These are phyloP conservation scores for Adelosebastes latens DNA, from an alignment of 2,797 vertebrate genomes.

Conservation along the genomic window DNA sequence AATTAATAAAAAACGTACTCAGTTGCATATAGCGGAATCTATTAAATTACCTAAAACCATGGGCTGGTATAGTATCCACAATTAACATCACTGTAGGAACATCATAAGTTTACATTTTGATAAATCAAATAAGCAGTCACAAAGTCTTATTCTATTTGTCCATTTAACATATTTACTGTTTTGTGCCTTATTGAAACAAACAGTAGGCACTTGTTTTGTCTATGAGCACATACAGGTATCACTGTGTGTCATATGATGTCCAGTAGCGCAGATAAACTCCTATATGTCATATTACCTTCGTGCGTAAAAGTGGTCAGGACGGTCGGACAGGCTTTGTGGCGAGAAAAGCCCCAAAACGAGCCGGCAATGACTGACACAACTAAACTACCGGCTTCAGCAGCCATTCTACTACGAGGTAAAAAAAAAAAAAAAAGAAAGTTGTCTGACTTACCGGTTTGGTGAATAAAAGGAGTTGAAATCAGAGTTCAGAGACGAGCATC, in stretches of 20 bases:
- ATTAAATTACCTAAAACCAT: no score
- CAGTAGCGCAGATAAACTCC: not conserved
- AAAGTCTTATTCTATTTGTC: not conserved
- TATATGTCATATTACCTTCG: constrained; percentile 6
- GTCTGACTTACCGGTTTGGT: constrained; percentile 78
- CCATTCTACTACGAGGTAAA: not conserved
- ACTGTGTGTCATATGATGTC: not conserved
- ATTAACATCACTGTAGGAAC: not conserved
- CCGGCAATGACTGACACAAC: constrained; percentile 16
- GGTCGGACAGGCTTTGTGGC: constrained; percentile 28
- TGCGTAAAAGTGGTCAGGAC: constrained; percentile 59
- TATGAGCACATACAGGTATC: rapidly evolving
- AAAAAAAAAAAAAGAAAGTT: constrained; percentile 47
- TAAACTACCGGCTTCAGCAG: constrained; percentile 47
- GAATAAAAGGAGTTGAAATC: constrained; percentile 57
- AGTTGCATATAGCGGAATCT: not conserved
- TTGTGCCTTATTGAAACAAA: not conserved
- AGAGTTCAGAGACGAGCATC: constrained; percentile 57
- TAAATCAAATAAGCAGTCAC: not conserved
- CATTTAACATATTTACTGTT: not conserved
- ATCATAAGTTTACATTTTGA: not conserved
- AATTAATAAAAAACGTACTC: not conserved
- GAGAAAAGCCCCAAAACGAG: constrained; percentile 25
- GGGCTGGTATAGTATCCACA: not conserved
- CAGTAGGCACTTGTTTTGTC: rapidly evolving